phyloP scores from a whole-genome alignment of 2,113 vertebrate species.

The Diadophis punctatus region DNA sequence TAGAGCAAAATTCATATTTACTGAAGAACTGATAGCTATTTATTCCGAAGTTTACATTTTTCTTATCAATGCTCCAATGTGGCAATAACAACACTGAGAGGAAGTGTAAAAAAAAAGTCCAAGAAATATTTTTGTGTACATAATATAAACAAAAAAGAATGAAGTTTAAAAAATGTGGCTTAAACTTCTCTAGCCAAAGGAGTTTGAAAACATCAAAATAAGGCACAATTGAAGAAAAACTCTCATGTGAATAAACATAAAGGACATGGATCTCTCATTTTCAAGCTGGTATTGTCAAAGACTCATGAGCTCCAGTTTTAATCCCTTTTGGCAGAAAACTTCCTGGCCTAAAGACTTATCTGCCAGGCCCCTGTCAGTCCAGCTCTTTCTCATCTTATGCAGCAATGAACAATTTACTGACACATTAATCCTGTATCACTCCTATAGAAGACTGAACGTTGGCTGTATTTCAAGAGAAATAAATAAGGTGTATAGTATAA shows the following conservation, averaged over 20 bases:
- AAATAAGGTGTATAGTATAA: constrained; percentile 3
- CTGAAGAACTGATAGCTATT: background rate
- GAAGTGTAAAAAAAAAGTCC: background rate
- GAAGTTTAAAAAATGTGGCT: background rate
- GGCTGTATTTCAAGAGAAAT: constrained; percentile 36
- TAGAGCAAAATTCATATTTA: constrained; percentile 20
- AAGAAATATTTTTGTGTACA: background rate
- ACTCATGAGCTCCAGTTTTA: constrained; percentile 36
- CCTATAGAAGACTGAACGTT: constrained; percentile 46
- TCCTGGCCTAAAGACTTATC: constrained; percentile 48
- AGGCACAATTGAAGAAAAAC: background rate
- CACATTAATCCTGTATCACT: constrained; percentile 52
- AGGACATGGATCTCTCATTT: constrained; percentile 31
- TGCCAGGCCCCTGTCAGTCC: constrained; percentile 36
- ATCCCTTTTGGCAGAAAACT: constrained; percentile 51
- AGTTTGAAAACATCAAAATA: constrained; percentile 23
- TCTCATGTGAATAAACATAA: constrained; percentile 9
- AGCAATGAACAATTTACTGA: constrained; percentile 58
- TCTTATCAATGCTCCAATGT: background rate
- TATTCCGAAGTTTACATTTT: background rate
- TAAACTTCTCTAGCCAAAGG: background rate
- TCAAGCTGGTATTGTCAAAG: constrained; percentile 19
- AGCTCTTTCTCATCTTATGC: constrained; percentile 50
- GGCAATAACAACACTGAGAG: background rate
- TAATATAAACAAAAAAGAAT: background rate